phyloP scores from a whole-genome alignment of 1,140 invertebrate genomes.

The Lineus longissimus region DNA sequence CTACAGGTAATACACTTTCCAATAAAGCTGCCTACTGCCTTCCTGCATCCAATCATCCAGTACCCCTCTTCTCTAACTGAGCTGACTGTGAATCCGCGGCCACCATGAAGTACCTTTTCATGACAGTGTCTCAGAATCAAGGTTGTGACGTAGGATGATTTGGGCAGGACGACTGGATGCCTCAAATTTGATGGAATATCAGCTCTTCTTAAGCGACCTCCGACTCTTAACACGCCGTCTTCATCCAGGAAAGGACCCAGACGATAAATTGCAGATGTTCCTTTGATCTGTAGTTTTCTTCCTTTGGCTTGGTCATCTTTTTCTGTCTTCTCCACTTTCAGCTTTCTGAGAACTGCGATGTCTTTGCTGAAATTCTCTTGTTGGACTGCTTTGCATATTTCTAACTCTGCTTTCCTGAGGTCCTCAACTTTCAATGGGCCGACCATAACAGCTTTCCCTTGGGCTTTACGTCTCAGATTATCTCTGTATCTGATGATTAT shows the following conservation, averaged over 20 bases:
- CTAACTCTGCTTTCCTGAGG: neutral
- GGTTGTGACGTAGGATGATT: constrained; percentile 13
- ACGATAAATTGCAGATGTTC: neutral
- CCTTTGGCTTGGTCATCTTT: no score
- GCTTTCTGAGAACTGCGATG: neutral
- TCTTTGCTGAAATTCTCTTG: neutral
- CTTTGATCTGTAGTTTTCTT: neutral
- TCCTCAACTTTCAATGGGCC: no score
- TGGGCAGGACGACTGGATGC: constrained; percentile 26
- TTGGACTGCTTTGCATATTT: neutral
- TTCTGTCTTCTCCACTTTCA: no score
- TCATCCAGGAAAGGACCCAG: neutral
- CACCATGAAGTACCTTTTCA: constrained; percentile 19
- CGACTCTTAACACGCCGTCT: constrained; percentile 1
- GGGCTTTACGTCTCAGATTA: no score
- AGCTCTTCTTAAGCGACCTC: constrained; percentile 17
- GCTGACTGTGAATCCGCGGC: constrained; percentile 18
- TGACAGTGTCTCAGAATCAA: constrained; percentile 24
- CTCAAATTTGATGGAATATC: neutral
- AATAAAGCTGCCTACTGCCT: constrained; percentile 13
- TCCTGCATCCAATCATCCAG: constrained; percentile 25
- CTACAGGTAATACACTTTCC: constrained; percentile 24
- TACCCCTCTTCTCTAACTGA: constrained; percentile 19
- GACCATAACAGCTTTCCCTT: no score
- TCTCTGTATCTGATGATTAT: no score